These are phyloP conservation scores for Erebia palarica DNA, from an alignment of 2,888 invertebrate genomes.

Conservation along the genomic window DNA sequence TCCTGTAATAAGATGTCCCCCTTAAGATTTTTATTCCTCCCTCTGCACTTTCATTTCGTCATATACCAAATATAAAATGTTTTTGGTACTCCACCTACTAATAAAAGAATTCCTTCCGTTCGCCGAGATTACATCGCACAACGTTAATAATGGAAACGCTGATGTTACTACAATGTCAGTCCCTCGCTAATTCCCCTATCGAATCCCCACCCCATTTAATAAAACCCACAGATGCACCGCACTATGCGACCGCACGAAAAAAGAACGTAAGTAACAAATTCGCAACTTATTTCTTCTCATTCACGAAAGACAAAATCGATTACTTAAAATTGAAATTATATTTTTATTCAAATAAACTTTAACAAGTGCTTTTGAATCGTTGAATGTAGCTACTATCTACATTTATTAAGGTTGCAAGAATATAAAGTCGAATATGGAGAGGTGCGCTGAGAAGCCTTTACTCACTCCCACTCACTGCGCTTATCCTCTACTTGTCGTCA, in stretches of 20 bases:
- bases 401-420: too few relatives aligned
- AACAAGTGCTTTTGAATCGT: too few relatives aligned
- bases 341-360: too few relatives aligned
- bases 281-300: not conserved
- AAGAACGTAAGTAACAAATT: not conserved
- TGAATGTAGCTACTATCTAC: too few relatives aligned
- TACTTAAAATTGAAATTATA: too few relatives aligned
- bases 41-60: not conserved
- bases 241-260: not conserved
- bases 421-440: too few relatives aligned
- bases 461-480: too few relatives aligned
- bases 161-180: constrained; percentile 25
- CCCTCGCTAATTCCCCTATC: constrained; percentile 34
- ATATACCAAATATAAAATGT: not conserved
- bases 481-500: too few relatives aligned
- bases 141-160: constrained; percentile 27
- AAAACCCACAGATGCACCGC: constrained; percentile 40
- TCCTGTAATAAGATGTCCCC: not conserved
- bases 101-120: constrained; percentile 11
- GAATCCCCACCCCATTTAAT: constrained; percentile 31
- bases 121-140: constrained; percentile 15
- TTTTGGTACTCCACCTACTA: not conserved
- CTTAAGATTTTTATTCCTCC: not conserved
- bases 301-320: too few relatives aligned
- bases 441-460: too few relatives aligned